phyloP scores from a whole-genome alignment of 2,888 invertebrate species.

The Sesia bembeciformis region DNA sequence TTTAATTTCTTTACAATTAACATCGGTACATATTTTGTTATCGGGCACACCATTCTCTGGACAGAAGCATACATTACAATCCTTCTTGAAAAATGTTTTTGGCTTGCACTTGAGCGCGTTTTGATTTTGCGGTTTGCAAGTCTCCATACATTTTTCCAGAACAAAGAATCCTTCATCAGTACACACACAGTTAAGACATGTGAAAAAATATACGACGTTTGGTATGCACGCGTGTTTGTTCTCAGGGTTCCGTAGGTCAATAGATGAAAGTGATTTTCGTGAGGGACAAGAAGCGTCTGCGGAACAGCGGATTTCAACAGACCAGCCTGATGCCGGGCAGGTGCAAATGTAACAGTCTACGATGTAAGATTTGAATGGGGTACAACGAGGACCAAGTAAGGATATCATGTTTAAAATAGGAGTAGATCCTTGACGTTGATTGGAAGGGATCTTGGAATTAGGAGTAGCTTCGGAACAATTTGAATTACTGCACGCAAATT shows the following conservation, averaged over 20 bases:
- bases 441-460: background rate
- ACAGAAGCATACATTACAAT: conserved; percentile 50
- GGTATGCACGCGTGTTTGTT: conserved; percentile 43
- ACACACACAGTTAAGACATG: conserved; percentile 51
- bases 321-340: conserved; percentile 48
- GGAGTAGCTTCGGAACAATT: conserved; percentile 21
- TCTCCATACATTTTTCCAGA: conserved; percentile 42
- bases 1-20: conserved; percentile 19
- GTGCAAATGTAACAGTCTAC: conserved; percentile 52
- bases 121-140: conserved; percentile 25
- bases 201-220: conserved; percentile 53
- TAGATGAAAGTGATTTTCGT: conserved; percentile 12
- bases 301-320: conserved; percentile 47
- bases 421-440: background rate
- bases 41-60: conserved; percentile 33
- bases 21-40: conserved; percentile 30
- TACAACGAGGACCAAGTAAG: conserved; percentile 26
- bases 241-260: conserved; percentile 12
- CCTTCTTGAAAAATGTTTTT: conserved; percentile 36
- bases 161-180: conserved; percentile 43
- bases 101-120: conserved; percentile 32
- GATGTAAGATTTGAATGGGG: conserved; percentile 48
- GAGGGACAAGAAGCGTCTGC: conserved; percentile 38
- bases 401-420: conserved; percentile 1
- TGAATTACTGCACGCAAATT: conserved; percentile 35